A percentile compares a stretch with the other conserved stretches of the same genome.
Conservation (phyloP, 2,888 invertebrate genomes). For the Pseudeuparius sepicola region DNA sequence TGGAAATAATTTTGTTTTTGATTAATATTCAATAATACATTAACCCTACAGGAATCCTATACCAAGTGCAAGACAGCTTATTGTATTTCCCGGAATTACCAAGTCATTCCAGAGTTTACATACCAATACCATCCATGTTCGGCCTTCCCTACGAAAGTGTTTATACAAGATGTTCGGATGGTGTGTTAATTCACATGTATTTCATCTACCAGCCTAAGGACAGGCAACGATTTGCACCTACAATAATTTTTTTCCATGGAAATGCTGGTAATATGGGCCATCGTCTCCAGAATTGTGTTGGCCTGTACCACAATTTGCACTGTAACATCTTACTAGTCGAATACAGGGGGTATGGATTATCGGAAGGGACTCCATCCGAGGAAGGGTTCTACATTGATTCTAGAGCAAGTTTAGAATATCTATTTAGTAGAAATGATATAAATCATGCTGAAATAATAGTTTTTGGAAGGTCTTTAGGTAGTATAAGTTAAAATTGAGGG, state of each 20-base stretch:
- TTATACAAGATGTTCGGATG: slow-evolving; percentile 65
- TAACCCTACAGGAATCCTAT: slow-evolving; percentile 58
- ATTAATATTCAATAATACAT: slow-evolving; percentile 7
- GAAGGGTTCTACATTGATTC: slow-evolving; percentile 81
- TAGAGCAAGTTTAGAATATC: slow-evolving; percentile 75
- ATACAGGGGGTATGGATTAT: slow-evolving; percentile 89
- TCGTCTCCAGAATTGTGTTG: slow-evolving; percentile 77
- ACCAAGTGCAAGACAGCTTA: slow-evolving; percentile 76
- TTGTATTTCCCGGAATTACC: slow-evolving; percentile 87
- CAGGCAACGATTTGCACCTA: slow-evolving; percentile 61
- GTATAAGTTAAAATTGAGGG: slow-evolving; percentile 8
- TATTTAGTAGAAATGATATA: slow-evolving; percentile 70
- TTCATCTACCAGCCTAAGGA: slow-evolving; percentile 65
- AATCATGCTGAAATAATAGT: slow-evolving; percentile 76
- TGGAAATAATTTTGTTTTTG: too few relatives aligned
- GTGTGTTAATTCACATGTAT: slow-evolving; percentile 69
- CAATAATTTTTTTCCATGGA: slow-evolving; percentile 86
- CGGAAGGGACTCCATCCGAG: slow-evolving; percentile 81
- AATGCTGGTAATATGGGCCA: slow-evolving; percentile 98
- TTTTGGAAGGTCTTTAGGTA: slow-evolving; percentile 80
- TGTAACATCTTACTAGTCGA: slow-evolving; percentile 90
- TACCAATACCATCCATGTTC: slow-evolving; percentile 77
- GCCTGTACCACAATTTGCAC: slow-evolving; percentile 68
- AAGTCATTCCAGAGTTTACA: slow-evolving; percentile 76
- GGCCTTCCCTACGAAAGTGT: slow-evolving; percentile 81